phyloP scores from a whole-genome alignment of 2,113 vertebrate genomes.

The cat (Felis catus) region F.catus_Fca126_mat1.0 CM031415.1:159118501-159119000 shows the following conservation, averaged over 20 bases:
- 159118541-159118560: background rate
- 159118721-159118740: constrained; percentile 27
- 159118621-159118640: background rate
- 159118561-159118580: background rate
- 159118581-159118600: background rate
- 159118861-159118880: background rate
- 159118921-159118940: background rate
- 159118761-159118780: background rate
- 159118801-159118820: background rate
- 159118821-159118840: background rate
- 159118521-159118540: background rate
- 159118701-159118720: background rate
- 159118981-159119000: background rate
- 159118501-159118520: too few species aligned
- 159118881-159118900: background rate
- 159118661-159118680: background rate
- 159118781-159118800: background rate
- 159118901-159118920: background rate
- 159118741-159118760: background rate
- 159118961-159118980: background rate
- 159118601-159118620: background rate
- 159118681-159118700: background rate
- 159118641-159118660: background rate
- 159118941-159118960: background rate
- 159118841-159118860: background rate